These are phyloP conservation scores for Portunus trituberculatus DNA, from an alignment of 1,140 invertebrate genomes.

Conservation along the genomic window DNA sequence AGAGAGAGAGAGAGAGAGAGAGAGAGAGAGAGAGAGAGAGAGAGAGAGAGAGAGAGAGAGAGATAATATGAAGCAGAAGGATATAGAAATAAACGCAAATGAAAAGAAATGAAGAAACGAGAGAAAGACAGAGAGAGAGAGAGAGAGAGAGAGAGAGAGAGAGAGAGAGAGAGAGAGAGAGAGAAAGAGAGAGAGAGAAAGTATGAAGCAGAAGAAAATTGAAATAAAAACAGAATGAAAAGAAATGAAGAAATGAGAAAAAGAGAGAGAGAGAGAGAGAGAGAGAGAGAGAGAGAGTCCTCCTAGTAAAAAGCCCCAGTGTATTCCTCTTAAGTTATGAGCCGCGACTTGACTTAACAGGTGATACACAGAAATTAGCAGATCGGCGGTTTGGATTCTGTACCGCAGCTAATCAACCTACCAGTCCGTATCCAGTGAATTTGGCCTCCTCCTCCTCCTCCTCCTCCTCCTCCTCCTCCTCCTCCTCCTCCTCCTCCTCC, in stretches of 20 bases:
- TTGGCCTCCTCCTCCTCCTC: neutral
- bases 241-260: too few relatives aligned
- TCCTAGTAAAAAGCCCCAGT: too few relatives aligned
- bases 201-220: too few relatives aligned
- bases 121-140: neutral
- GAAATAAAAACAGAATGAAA: neutral
- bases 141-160: too few relatives aligned
- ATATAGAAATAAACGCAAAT: too few relatives aligned
- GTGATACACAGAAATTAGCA: neutral
- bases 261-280: neutral
- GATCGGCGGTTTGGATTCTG: neutral
- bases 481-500: constrained; percentile 16
- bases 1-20: too few relatives aligned
- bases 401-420: neutral
- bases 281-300: too few relatives aligned
- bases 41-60: too few relatives aligned
- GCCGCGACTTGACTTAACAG: neutral
- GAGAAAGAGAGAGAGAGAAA: too few relatives aligned
- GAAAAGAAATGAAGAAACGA: neutral
- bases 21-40: too few relatives aligned
- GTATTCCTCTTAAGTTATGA: neutral
- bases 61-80: too few relatives aligned
- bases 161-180: too few relatives aligned
- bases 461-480: neutral
- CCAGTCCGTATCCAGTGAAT: neutral